Conservation (phyloP, 2,888 invertebrate genomes). For the Biston stratarius region DNA sequence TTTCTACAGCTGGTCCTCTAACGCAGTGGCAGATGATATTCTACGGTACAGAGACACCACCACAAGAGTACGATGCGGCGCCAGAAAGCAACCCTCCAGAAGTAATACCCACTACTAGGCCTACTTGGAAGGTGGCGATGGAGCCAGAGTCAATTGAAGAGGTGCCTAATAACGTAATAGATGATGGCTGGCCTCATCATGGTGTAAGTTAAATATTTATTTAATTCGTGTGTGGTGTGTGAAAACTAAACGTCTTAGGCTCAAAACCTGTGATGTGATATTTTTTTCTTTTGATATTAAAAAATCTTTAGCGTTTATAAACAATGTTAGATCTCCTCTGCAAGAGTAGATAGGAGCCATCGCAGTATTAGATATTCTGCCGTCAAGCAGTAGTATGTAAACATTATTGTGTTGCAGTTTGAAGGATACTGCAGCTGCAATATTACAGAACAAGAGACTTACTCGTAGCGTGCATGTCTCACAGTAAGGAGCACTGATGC, state of each 20-base stretch:
- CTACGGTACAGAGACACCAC: slow-evolving; percentile 91
- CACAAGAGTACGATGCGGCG: slow-evolving; percentile 89
- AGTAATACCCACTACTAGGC: slow-evolving; percentile 52
- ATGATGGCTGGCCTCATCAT: slow-evolving; percentile 89
- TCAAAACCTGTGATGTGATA: neutral
- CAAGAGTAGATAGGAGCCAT: too few relatives aligned
- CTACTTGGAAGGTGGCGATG: slow-evolving; percentile 57
- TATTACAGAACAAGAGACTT: too few relatives aligned
- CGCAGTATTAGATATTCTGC: too few relatives aligned
- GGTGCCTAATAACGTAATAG: slow-evolving; percentile 87
- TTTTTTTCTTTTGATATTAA: too few relatives aligned
- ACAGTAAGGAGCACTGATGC: too few relatives aligned
- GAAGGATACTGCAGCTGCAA: too few relatives aligned
- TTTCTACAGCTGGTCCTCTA: slow-evolving; percentile 83
- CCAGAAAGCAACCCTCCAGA: slow-evolving; percentile 82
- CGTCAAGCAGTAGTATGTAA: too few relatives aligned
- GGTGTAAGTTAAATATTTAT: slow-evolving; percentile 78
- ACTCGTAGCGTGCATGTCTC: too few relatives aligned
- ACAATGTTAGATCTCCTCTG: too few relatives aligned
- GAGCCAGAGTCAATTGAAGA: slow-evolving; percentile 76
- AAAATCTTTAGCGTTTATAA: too few relatives aligned
- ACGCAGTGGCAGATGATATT: slow-evolving; percentile 93
- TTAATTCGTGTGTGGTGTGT: too few relatives aligned
- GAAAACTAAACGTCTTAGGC: neutral
- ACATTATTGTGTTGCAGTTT: too few relatives aligned